These are phyloP conservation scores for Metaphire vulgaris DNA, from an alignment of 1,140 invertebrate species.

Conservation along the genomic window DNA sequence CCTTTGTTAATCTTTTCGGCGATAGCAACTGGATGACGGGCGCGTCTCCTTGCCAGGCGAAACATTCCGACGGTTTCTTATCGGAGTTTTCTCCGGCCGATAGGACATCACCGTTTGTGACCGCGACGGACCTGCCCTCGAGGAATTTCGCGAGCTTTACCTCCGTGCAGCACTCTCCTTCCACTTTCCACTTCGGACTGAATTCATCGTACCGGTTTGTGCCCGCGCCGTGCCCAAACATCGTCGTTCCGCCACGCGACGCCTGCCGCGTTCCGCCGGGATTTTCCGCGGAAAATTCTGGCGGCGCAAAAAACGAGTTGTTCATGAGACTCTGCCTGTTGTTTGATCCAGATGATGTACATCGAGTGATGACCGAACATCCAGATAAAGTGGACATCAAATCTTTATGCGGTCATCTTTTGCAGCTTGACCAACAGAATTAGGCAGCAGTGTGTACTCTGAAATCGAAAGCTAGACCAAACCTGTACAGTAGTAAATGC, in stretches of 20 bases:
- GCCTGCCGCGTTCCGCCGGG: background rate
- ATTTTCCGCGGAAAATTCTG: background rate
- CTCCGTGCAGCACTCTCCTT: background rate
- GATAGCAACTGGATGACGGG: background rate
- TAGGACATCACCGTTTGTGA: background rate
- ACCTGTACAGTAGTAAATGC: too few relatives aligned
- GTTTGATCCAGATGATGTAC: background rate
- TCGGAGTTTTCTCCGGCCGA: too few relatives aligned
- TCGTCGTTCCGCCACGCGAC: background rate
- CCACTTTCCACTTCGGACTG: background rate
- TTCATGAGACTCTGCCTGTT: background rate
- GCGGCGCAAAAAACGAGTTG: background rate
- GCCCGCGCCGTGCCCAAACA: too few relatives aligned
- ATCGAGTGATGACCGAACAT: background rate
- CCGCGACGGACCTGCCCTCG: background rate
- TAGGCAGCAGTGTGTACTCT: conserved; percentile 76
- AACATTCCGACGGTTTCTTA: too few relatives aligned
- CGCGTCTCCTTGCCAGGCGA: too few relatives aligned
- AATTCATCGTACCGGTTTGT: background rate
- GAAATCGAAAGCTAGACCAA: too few relatives aligned
- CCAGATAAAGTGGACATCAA: background rate
- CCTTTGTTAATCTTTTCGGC: background rate
- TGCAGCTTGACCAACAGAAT: conserved; percentile 52
- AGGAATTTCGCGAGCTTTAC: background rate
- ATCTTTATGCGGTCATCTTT: background rate